These are phyloP conservation scores for Sarcoramphus papa DNA, from an alignment of 2,797 vertebrate species.

Conservation along the genomic window DNA sequence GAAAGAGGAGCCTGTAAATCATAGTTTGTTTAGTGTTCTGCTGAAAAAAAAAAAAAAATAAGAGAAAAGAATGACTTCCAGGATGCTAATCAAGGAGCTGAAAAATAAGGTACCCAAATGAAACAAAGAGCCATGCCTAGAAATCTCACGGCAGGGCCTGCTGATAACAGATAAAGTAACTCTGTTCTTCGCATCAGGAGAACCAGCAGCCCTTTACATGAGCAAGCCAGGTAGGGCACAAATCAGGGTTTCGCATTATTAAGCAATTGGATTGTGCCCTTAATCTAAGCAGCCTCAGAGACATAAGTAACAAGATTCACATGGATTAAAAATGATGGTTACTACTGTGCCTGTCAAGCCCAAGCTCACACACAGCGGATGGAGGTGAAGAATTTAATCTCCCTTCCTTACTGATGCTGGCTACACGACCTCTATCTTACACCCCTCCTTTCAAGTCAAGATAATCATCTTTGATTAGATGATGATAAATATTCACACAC, in stretches of 20 bases:
- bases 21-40: not conserved
- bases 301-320: slow-evolving; percentile 40
- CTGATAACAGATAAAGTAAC: not conserved
- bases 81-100: not conserved
- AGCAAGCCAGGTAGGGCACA: not conserved
- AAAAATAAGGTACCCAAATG: not conserved
- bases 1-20: not conserved
- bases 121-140: not conserved
- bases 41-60: not conserved
- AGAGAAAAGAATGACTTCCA: not conserved
- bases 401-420: slow-evolving; percentile 2
- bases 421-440: not conserved
- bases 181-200: not conserved
- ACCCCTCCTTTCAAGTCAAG: slow-evolving; percentile 12
- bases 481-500: not conserved
- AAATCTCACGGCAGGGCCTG: not conserved
- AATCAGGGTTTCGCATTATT: not conserved
- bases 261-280: slow-evolving; percentile 27
- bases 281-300: slow-evolving; percentile 29
- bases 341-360: not conserved
- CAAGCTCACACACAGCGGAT: not conserved
- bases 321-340: slow-evolving; percentile 16
- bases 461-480: not conserved
- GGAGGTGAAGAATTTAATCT: not conserved
- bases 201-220: not conserved